Conservation (phyloP, 1,140 invertebrate species). For the Drosophila auraria region DNA sequence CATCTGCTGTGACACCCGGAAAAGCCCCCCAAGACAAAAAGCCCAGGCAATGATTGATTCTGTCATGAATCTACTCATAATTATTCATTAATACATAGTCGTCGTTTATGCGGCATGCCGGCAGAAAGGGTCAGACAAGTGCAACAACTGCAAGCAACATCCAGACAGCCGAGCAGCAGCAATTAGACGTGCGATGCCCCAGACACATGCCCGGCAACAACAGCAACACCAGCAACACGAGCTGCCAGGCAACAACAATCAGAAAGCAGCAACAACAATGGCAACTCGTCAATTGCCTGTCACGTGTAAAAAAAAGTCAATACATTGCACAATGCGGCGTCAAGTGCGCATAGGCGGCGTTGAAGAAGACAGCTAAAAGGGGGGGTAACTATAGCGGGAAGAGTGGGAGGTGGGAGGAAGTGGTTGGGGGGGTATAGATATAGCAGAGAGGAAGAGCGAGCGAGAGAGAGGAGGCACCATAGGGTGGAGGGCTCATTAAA, state of each 20-base stretch:
- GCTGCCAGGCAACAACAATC: conserved; percentile 17
- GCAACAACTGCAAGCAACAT: conserved; percentile 29
- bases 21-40: conserved; percentile 18
- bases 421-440: not conserved
- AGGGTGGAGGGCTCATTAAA: conserved; percentile 59
- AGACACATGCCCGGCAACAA: conserved; percentile 55
- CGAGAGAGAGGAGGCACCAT: conserved; percentile 5
- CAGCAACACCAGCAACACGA: conserved; percentile 28
- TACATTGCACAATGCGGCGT: conserved; percentile 80
- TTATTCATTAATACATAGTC: conserved; percentile 50
- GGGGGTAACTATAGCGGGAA: not conserved
- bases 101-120: conserved; percentile 9
- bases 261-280: conserved; percentile 35
- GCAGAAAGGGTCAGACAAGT: conserved; percentile 47
- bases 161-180: conserved; percentile 33
- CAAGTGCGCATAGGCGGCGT: conserved; percentile 56
- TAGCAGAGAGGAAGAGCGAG: not conserved
- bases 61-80: conserved; percentile 43
- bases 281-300: conserved; percentile 69
- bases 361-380: conserved; percentile 11
- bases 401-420: conserved; percentile 10
- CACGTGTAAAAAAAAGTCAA: conserved; percentile 80
- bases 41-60: conserved; percentile 21
- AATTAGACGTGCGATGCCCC: conserved; percentile 58
- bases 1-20: conserved; percentile 3